A percentile compares a stretch with the other conserved stretches of the same genome.
These are phyloP conservation scores for Bombylius discolor DNA, from an alignment of 2,888 invertebrate genomes.

Conservation along the genomic window DNA sequence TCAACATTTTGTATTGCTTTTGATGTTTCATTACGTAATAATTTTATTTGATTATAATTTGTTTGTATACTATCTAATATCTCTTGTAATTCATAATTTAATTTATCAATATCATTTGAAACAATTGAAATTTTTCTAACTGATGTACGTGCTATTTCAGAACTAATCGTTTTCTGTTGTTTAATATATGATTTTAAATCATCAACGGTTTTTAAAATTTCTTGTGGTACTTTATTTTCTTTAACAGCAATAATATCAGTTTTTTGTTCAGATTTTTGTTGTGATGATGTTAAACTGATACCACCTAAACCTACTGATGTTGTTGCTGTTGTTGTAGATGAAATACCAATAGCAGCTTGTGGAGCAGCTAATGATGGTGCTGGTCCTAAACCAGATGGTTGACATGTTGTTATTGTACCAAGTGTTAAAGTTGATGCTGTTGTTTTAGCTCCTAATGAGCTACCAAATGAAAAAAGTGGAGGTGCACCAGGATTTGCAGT, in stretches of 20 bases:
- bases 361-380: slow-evolving; percentile 20
- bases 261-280: slow-evolving; percentile 31
- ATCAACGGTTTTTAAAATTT: slow-evolving; percentile 64
- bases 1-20: slow-evolving; percentile 59
- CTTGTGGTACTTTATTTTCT: slow-evolving; percentile 51
- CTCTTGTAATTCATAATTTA: slow-evolving; percentile 29
- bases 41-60: slow-evolving; percentile 33
- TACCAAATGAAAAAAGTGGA: neutral
- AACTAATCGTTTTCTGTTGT: slow-evolving; percentile 67
- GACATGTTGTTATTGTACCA: slow-evolving; percentile 24
- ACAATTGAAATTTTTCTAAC: slow-evolving; percentile 33
- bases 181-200: slow-evolving; percentile 73
- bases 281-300: slow-evolving; percentile 30
- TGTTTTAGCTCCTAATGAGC: slow-evolving; percentile 4
- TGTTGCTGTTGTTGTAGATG: slow-evolving; percentile 16
- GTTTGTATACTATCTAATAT: slow-evolving; percentile 32
- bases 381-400: neutral
- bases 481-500: neutral
- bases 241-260: slow-evolving; percentile 33
- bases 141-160: slow-evolving; percentile 63
- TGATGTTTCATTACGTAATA: slow-evolving; percentile 56
- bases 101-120: slow-evolving; percentile 26
- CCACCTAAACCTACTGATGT: slow-evolving; percentile 32
- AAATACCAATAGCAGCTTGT: slow-evolving; percentile 16
- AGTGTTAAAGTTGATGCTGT: slow-evolving; percentile 14